Evolutionary conservation across 1,140 invertebrate species (phyloP).

Genomic region (Hylyphantes graminicola): DNA sequence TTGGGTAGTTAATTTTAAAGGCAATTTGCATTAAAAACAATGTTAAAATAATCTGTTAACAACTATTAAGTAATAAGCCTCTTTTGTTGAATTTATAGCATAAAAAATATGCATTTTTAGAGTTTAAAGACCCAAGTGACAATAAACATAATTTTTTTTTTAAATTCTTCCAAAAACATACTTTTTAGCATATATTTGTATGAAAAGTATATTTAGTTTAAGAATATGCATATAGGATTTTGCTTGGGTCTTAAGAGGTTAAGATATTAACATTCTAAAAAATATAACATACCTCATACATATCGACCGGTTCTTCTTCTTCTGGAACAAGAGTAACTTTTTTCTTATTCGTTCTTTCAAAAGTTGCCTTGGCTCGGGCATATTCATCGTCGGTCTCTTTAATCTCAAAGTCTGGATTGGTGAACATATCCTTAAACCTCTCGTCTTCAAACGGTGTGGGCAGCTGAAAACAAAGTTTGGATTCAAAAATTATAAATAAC

Average conservation of each 20-base stretch:
- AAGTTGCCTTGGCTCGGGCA: conserved; percentile 85
- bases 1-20: too few relatives aligned
- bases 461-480: background rate
- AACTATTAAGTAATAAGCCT: too few relatives aligned
- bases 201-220: background rate
- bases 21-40: too few relatives aligned
- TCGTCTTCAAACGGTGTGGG: conserved; percentile 70
- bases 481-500: background rate
- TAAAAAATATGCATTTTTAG: too few relatives aligned
- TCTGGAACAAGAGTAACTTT: conserved; percentile 60
- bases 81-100: too few relatives aligned
- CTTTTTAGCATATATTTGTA: background rate
- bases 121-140: background rate
- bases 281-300: conserved; percentile 70
- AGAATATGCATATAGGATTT: conserved; percentile 64
- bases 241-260: conserved; percentile 69
- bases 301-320: conserved; percentile 69
- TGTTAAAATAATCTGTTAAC: too few relatives aligned
- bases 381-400: conserved; percentile 81
- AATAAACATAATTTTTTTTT: background rate
- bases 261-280: too few relatives aligned
- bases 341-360: conserved; percentile 78
- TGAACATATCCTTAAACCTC: conserved; percentile 90
- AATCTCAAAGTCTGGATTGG: conserved; percentile 93
- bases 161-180: background rate